phyloP scores from a whole-genome alignment of 2,797 vertebrate species.

The Sebastes steindachneri region DNA sequence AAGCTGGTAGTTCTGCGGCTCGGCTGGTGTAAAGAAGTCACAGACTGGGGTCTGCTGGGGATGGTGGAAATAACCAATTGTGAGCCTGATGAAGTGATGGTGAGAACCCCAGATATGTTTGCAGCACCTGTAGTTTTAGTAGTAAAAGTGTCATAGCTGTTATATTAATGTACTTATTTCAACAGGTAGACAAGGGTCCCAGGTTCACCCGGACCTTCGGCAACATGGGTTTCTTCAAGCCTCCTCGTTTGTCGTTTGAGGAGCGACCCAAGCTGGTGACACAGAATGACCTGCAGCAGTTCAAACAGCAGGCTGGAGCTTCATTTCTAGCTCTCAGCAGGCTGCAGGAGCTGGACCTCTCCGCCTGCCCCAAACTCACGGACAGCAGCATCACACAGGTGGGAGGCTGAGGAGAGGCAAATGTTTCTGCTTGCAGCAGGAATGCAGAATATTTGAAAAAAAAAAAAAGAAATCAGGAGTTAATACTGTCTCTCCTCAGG shows the following conservation, averaged over 20 bases:
- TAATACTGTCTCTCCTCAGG: slow-evolving; percentile 65
- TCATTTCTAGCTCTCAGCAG: slow-evolving; percentile 79
- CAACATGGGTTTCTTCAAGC: slow-evolving; percentile 87
- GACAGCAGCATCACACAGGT: slow-evolving; percentile 89
- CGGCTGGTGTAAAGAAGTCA: slow-evolving; percentile 87
- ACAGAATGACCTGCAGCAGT: slow-evolving; percentile 64
- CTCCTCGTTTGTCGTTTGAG: slow-evolving; percentile 76
- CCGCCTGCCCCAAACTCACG: slow-evolving; percentile 86
- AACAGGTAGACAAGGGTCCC: slow-evolving; percentile 76
- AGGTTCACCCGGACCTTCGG: slow-evolving; percentile 85
- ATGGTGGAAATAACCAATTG: slow-evolving; percentile 71
- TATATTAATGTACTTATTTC: not conserved
- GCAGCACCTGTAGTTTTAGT: not conserved
- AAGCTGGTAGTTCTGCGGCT: slow-evolving; percentile 81
- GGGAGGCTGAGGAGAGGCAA: rapidly evolving
- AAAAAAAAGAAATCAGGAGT: not conserved
- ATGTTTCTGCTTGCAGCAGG: not conserved
- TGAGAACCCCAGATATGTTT: slow-evolving; percentile 41
- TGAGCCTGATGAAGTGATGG: slow-evolving; percentile 58
- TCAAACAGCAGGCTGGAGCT: slow-evolving; percentile 66
- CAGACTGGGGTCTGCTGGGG: slow-evolving; percentile 88
- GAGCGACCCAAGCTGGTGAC: slow-evolving; percentile 75
- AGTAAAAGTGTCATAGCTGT: not conserved
- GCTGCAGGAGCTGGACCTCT: slow-evolving; percentile 87
- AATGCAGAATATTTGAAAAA: not conserved